Evolutionary conservation across 2,888 invertebrate genomes (phyloP), one percentile per base, ranked within the genome.

Genomic region (Disparrhopalites patrizii): DNA sequence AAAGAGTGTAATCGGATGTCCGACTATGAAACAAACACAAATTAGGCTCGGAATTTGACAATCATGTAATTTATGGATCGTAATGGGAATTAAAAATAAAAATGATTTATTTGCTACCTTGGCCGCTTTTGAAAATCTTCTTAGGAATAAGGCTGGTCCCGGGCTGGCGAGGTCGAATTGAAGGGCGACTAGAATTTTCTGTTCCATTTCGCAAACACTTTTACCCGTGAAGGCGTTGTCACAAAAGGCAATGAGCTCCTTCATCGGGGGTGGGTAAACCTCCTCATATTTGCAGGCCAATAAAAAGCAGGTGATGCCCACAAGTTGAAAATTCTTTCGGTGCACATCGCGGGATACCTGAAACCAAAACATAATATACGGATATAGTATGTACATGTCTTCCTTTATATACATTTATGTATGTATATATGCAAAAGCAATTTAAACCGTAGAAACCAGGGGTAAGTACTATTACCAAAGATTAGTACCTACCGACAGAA

Each of bases 271-370:
- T 1, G 90, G 85, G 77, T 88, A 93, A 77, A 94, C 88, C 82
- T 98, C 98, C 81, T 98, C 97, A 77, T 93, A 96, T 79, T 98
- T 98, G 77, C 89, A 86, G 0, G 97, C 95, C 62, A 96, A 85
- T 76, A 93, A 88, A 83, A 97, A 85, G 0, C 93, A 88, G 0
- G 93, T 87, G 0, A 92, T 88, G 3, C 95, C 96, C 13, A 95
- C 90, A 70, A 96, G 81, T 78, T 97, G 96, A 67, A 96, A 82
- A 74, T 86, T 84, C 70, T 85, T 86, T 71, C 86, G 85, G 61
- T 84, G 82, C 30, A 90, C 85, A 20, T 83, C 82, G 52, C 82
- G 82, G 31, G 83, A 83, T 1, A 78, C 81, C 88, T 89, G 77
- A 54, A 80, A 79, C 72, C n/a, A n/a, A n/a, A n/a, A n/a, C n/a